Evolutionary conservation across 2,113 vertebrate genomes (phyloP).

Genomic region (Genyomyrus donnyi): DNA sequence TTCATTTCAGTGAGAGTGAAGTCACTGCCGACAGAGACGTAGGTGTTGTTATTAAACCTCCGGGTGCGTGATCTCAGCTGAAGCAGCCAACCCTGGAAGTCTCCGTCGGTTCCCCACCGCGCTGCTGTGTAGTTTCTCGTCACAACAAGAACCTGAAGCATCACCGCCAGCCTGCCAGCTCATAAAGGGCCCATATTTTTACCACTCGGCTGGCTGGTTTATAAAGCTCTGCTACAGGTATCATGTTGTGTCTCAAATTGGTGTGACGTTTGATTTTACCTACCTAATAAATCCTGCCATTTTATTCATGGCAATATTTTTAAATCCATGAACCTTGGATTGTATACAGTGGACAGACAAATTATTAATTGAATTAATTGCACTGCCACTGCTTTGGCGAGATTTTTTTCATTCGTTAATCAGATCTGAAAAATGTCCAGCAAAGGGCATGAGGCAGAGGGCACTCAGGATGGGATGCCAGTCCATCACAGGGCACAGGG

Average conservation of each 20-base stretch:
- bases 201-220: neutral
- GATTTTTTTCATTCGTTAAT: neutral
- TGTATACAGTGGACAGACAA: neutral
- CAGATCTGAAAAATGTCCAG: neutral
- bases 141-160: neutral
- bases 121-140: neutral
- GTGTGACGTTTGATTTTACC: neutral
- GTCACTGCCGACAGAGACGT: constrained; percentile 37
- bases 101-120: neutral
- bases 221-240: neutral
- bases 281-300: neutral
- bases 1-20: constrained; percentile 35
- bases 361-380: neutral
- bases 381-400: neutral
- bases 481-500: neutral
- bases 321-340: neutral
- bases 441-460: neutral
- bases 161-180: neutral
- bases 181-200: neutral
- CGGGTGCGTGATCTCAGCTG: constrained; percentile 27
- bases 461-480: neutral
- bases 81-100: constrained; percentile 15
- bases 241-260: neutral
- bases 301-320: neutral
- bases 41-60: constrained; percentile 24